phyloP scores from a whole-genome alignment of 2,888 invertebrate genomes.

The Hybos culiciformis region DNA sequence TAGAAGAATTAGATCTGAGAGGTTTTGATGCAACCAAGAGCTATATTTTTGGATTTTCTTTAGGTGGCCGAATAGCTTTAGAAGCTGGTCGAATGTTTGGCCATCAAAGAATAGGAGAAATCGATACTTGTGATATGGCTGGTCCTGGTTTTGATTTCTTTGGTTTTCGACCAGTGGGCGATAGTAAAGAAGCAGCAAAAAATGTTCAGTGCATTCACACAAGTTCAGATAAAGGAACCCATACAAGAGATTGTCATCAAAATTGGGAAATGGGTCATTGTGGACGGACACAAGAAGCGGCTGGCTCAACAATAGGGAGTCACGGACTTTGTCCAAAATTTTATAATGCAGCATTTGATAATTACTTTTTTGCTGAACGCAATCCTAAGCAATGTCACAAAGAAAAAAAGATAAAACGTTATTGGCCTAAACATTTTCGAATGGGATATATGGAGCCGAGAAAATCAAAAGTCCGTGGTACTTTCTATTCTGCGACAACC shows the following conservation, averaged over 20 bases:
- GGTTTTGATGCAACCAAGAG: conserved; percentile 16
- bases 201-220: conserved; percentile 22
- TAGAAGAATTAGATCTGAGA: conserved; percentile 13
- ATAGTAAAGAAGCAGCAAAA: conserved; percentile 17
- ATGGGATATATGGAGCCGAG: conserved; percentile 20
- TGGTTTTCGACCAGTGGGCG: conserved; percentile 15
- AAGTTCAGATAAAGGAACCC: conserved; percentile 18
- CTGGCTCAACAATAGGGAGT: conserved; percentile 16
- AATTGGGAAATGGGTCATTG: conserved; percentile 22
- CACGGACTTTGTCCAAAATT: conserved; percentile 21
- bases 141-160: conserved; percentile 19
- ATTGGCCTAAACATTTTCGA: conserved; percentile 16
- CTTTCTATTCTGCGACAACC: conserved; percentile 17
- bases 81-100: conserved; percentile 17
- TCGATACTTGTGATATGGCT: conserved; percentile 20
- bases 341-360: conserved; percentile 18
- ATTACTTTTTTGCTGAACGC: conserved; percentile 17
- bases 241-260: conserved; percentile 19
- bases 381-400: conserved; percentile 15
- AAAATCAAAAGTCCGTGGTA: conserved; percentile 13
- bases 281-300: conserved; percentile 17
- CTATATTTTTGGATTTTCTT: conserved; percentile 20
- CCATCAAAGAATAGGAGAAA: conserved; percentile 15
- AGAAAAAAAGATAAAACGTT: conserved; percentile 4
- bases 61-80: conserved; percentile 19